Conservation (phyloP, 2,113 vertebrate genomes). For the Dicrurus megarhynchus region DNA sequence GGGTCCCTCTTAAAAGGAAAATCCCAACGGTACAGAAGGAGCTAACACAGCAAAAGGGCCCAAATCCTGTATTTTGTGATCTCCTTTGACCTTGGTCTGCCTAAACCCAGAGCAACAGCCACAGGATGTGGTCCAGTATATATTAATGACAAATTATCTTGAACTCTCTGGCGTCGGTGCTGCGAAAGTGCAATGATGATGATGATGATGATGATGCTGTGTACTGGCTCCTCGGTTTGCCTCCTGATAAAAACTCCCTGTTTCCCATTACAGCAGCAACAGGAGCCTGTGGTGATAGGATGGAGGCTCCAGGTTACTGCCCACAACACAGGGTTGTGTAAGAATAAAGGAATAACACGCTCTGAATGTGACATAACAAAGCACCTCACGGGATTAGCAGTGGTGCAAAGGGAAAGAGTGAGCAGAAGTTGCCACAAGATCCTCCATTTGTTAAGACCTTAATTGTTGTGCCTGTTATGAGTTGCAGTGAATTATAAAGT, state of each 20-base stretch:
- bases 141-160: not conserved
- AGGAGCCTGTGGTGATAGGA: not conserved
- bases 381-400: not conserved
- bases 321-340: not conserved
- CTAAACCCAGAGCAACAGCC: not conserved
- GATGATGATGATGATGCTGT: not conserved
- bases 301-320: not conserved
- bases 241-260: not conserved
- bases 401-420: not conserved
- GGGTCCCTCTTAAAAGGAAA: not conserved
- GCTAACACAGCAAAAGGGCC: not conserved
- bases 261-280: not conserved
- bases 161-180: not conserved
- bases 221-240: accelerated
- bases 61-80: not conserved
- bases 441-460: not conserved
- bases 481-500: not conserved
- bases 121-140: not conserved
- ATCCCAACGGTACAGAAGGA: not conserved
- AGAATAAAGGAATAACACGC: not conserved
- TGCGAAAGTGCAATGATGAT: not conserved
- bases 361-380: not conserved
- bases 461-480: not conserved
- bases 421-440: not conserved
- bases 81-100: not conserved